These are phyloP conservation scores for Drosophila helvetica DNA, from an alignment of 2,888 invertebrate genomes.

Conservation along the genomic window DNA sequence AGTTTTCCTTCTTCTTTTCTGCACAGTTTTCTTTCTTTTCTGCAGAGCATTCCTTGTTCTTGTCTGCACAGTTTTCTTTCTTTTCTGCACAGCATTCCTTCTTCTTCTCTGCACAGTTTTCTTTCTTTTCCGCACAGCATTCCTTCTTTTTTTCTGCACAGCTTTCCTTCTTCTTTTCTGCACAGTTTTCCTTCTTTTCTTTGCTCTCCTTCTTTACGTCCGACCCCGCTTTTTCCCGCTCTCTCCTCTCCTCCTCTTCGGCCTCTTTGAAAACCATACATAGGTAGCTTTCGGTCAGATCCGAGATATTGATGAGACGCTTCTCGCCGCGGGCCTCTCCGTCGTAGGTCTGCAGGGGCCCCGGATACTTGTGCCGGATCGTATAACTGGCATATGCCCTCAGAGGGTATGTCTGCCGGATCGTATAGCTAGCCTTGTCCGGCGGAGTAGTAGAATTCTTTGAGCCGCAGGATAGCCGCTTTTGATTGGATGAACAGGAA, in stretches of 20 bases:
- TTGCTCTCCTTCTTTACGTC: too few relatives aligned
- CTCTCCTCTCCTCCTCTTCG: neutral
- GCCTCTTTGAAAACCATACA: neutral
- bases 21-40: neutral
- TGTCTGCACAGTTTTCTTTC: too few relatives aligned
- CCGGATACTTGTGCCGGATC: conserved; percentile 55
- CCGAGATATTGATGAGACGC: conserved; percentile 51
- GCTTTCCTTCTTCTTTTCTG: too few relatives aligned
- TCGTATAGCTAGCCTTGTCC: neutral
- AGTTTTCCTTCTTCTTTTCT: neutral
- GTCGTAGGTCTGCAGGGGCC: conserved; percentile 59
- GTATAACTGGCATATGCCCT: conserved; percentile 38
- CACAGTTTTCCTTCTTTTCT: too few relatives aligned
- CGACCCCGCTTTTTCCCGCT: too few relatives aligned
- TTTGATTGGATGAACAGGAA: neutral
- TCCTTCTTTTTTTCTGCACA: too few relatives aligned
- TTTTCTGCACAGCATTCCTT: too few relatives aligned
- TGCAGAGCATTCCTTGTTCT: too few relatives aligned
- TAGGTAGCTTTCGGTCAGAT: conserved; percentile 26
- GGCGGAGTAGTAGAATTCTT: neutral
- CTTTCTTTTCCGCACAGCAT: too few relatives aligned
- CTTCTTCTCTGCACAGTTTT: too few relatives aligned
- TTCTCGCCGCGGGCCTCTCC: conserved; percentile 48
- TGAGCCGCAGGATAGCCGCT: neutral
- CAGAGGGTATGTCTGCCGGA: neutral